Percentiles rank a stretch among this genome's conserved stretches.
Conservation (phyloP, 2,797 vertebrate species). For the Mallotus villosus region DNA sequence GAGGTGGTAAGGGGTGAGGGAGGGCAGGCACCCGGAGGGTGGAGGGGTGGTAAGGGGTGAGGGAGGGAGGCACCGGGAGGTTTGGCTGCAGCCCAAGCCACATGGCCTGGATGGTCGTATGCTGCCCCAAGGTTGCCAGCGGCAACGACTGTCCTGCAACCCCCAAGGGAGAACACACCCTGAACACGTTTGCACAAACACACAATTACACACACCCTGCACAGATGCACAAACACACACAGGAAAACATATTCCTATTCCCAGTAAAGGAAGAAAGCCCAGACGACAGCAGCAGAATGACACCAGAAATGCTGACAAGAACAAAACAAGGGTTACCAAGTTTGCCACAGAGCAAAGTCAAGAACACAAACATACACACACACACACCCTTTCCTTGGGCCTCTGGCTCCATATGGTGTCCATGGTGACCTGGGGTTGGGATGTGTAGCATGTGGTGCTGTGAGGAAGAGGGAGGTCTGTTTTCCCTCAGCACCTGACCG, state of each 20-base stretch:
- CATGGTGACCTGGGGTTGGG: constrained; percentile 17
- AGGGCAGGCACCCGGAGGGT: neutral
- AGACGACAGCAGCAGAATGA: constrained; percentile 63
- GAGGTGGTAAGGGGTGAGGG: neutral
- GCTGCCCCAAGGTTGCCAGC: constrained; percentile 75
- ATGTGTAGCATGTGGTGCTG: too few species aligned
- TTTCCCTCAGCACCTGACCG: too few species aligned
- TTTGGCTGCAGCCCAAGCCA: constrained; percentile 72
- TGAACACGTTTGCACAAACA: constrained; percentile 17
- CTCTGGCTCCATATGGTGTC: constrained; percentile 62
- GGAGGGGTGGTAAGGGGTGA: neutral
- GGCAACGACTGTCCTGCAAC: constrained; percentile 77
- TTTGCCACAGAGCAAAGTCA: constrained; percentile 65
- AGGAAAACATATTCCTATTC: constrained; percentile 19
- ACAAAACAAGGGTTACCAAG: constrained; percentile 56
- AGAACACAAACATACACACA: constrained; percentile 33
- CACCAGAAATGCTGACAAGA: constrained; percentile 65
- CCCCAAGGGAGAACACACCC: constrained; percentile 65
- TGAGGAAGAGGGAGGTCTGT: too few species aligned
- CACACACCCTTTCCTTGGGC: constrained; percentile 37
- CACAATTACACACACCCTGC: neutral
- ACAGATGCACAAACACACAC: constrained; percentile 6
- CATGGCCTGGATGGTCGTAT: constrained; percentile 72
- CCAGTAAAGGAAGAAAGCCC: constrained; percentile 57
- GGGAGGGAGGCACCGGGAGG: constrained; percentile 32